Evolutionary conservation across 2,113 vertebrate species (phyloP).

Genomic region (Alces alces): DNA sequence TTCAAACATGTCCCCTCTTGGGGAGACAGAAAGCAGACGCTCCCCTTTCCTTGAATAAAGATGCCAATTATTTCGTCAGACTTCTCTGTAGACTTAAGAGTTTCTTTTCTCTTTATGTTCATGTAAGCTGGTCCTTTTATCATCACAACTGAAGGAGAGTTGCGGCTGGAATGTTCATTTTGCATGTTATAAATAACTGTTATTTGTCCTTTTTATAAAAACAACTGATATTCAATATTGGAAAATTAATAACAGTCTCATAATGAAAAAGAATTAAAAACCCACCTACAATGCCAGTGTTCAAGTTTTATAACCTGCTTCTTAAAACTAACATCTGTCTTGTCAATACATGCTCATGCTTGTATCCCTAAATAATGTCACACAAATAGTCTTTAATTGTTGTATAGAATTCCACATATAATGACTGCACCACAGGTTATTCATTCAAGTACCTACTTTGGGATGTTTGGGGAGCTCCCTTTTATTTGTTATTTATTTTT

Average conservation of each 20-base stretch:
- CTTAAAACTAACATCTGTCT: background rate
- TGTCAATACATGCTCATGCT: background rate
- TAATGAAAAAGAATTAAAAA: slow-evolving; percentile 20
- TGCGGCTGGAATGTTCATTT: background rate
- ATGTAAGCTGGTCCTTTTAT: background rate
- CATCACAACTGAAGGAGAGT: background rate
- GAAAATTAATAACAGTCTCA: background rate
- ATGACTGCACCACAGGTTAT: background rate
- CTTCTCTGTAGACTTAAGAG: background rate
- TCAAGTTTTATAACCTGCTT: background rate
- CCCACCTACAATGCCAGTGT: background rate
- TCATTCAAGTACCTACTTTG: background rate
- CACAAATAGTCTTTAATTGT: background rate
- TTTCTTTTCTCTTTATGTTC: background rate
- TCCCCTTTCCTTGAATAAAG: background rate
- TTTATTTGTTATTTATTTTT: background rate
- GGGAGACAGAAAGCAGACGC: background rate
- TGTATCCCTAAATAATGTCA: background rate
- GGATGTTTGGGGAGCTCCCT: background rate
- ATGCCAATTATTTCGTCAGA: slow-evolving; percentile 12
- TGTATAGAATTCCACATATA: background rate
- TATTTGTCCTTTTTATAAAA: slow-evolving; percentile 1
- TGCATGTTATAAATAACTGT: background rate
- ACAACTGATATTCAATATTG: background rate
- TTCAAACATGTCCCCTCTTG: background rate